These are phyloP conservation scores for Epizoanthus scotinus DNA, from an alignment of 92 coral and sea anemone species.

Conservation along the genomic window DNA sequence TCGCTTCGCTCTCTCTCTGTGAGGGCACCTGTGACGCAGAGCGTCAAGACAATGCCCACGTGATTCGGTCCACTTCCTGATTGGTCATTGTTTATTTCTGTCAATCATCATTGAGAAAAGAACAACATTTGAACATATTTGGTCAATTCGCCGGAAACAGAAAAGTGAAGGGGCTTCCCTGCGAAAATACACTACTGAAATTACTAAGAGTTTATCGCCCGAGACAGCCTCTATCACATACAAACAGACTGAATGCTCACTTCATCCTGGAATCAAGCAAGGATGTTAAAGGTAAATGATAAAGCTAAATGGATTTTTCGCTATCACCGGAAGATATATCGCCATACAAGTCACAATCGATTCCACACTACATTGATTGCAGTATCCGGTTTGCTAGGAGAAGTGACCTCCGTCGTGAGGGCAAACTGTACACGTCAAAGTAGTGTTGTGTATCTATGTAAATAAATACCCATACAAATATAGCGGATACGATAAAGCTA, in stretches of 20 bases:
- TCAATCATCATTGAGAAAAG: slow-evolving; percentile 37
- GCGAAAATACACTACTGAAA: background rate
- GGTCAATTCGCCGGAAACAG: slow-evolving; percentile 37
- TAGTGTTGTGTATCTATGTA: too few species aligned
- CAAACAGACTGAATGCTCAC: background rate
- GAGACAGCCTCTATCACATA: background rate
- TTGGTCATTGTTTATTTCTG: slow-evolving; percentile 39
- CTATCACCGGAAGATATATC: slow-evolving; percentile 1
- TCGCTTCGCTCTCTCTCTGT: slow-evolving; percentile 13
- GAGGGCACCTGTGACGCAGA: slow-evolving; percentile 44
- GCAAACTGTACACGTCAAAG: too few species aligned
- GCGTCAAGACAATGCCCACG: slow-evolving; percentile 42
- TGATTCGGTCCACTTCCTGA: slow-evolving; percentile 25
- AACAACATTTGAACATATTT: slow-evolving; percentile 45
- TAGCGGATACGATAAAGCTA: too few species aligned
- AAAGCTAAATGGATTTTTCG: background rate
- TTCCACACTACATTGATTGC: too few species aligned
- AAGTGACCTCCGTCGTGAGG: too few species aligned
- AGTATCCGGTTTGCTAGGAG: too few species aligned
- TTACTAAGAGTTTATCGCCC: background rate
- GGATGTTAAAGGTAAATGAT: background rate
- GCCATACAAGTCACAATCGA: too few species aligned
- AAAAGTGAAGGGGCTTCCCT: slow-evolving; percentile 43
- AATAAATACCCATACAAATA: too few species aligned
- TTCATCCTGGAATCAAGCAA: background rate